Conservation (phyloP, 2,113 vertebrate genomes). For the Anarrhichthys ocellatus region DNA sequence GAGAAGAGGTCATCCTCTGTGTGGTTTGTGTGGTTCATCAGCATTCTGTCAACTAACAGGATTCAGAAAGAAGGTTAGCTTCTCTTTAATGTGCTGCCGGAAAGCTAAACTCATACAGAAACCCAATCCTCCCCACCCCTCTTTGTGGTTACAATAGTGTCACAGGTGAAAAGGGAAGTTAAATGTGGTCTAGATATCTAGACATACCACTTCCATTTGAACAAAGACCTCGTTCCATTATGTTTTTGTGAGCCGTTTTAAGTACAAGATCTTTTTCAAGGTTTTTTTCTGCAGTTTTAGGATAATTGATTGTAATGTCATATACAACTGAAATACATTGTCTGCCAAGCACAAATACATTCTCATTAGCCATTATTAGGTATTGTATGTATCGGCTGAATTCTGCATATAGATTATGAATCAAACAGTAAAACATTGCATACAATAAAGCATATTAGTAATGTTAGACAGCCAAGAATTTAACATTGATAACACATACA, state of each 20-base stretch:
- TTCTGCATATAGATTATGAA: not conserved
- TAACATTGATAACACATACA: not conserved
- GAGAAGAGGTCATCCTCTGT: conserved; percentile 80
- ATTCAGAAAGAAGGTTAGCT: not conserved
- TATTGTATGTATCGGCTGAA: not conserved
- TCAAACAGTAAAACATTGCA: not conserved
- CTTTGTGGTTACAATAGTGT: not conserved
- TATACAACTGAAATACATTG: not conserved
- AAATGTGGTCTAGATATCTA: not conserved
- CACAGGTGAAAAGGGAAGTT: conserved; percentile 21
- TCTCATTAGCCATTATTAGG: not conserved
- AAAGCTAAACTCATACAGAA: not conserved
- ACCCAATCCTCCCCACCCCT: not conserved
- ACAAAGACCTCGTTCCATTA: not conserved
- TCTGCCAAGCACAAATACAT: not conserved
- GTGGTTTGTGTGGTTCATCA: conserved; percentile 70
- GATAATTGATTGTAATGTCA: not conserved
- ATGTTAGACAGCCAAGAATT: not conserved
- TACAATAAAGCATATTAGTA: not conserved
- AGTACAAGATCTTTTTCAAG: not conserved
- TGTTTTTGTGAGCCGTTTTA: not conserved
- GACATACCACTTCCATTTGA: conserved; percentile 31
- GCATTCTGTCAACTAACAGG: conserved; percentile 60
- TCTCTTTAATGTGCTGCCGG: not conserved
- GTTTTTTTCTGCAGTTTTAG: not conserved